phyloP scores from a whole-genome alignment of 2,797 vertebrate species.

The Diglossa cyanea region DNA sequence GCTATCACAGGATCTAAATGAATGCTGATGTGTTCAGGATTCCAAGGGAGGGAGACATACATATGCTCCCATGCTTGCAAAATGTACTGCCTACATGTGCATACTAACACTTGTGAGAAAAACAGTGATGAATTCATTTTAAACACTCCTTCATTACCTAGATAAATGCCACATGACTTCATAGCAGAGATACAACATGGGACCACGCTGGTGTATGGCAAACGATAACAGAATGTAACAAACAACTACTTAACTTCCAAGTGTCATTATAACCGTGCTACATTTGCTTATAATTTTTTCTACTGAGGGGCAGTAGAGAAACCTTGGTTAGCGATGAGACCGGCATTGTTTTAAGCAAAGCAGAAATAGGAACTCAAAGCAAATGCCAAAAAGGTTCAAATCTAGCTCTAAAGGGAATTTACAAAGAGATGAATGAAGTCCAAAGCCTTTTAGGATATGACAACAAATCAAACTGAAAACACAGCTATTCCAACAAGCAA shows the following conservation, averaged over 20 bases:
- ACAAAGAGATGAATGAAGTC: conserved; percentile 31
- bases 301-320: not conserved
- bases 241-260: not conserved
- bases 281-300: not conserved
- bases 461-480: conserved; percentile 48
- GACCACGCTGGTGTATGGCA: not conserved
- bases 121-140: not conserved
- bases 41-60: not conserved
- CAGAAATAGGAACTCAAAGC: not conserved
- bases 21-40: not conserved
- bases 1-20: not conserved
- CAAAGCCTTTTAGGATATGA: conserved; percentile 33
- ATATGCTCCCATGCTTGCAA: not conserved
- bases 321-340: not conserved
- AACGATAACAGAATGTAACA: not conserved
- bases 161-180: not conserved
- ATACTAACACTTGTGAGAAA: not conserved
- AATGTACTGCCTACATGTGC: not conserved
- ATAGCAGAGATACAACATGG: not conserved
- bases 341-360: not conserved
- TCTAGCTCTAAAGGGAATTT: not conserved
- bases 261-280: not conserved
- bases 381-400: conserved; percentile 15
- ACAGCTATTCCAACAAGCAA: not conserved
- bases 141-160: not conserved